Evolutionary conservation across 2,888 invertebrate species (phyloP).

Genomic region (Andrena marginata): DNA sequence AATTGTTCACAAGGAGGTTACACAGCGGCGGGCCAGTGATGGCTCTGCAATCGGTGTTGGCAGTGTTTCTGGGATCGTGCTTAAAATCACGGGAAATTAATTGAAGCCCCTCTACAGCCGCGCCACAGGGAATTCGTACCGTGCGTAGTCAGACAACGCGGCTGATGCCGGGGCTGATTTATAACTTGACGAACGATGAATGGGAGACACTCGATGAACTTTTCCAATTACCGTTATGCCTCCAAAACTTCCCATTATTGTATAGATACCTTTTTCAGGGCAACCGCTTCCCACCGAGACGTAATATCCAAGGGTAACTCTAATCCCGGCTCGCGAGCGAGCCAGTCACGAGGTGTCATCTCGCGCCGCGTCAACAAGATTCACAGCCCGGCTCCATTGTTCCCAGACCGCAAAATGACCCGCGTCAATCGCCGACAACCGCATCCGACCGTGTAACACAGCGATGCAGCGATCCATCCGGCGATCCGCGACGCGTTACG

Average conservation of each 20-base stretch:
- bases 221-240: not conserved
- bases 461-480: slow-evolving; percentile 23
- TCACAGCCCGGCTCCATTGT: slow-evolving; percentile 38
- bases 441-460: slow-evolving; percentile 8
- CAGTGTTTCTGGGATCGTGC: not conserved
- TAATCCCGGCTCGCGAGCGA: not conserved
- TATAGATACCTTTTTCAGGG: not conserved
- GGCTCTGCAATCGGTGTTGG: not conserved
- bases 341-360: slow-evolving; percentile 41
- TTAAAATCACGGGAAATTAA: not conserved
- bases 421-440: slow-evolving; percentile 49
- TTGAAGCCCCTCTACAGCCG: no score
- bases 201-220: no score
- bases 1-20: slow-evolving; percentile 53
- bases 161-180: no score
- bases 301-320: slow-evolving; percentile 24
- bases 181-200: no score
- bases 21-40: not conserved
- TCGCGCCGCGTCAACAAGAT: slow-evolving; percentile 47
- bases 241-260: not conserved
- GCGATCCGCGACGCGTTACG: slow-evolving; percentile 8
- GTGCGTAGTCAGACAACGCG: no score
- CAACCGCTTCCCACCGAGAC: no score
- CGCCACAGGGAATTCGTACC: no score
- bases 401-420: slow-evolving; percentile 49